These are phyloP conservation scores for Drosophila sordidula DNA, from an alignment of 2,888 invertebrate species.

Conservation along the genomic window DNA sequence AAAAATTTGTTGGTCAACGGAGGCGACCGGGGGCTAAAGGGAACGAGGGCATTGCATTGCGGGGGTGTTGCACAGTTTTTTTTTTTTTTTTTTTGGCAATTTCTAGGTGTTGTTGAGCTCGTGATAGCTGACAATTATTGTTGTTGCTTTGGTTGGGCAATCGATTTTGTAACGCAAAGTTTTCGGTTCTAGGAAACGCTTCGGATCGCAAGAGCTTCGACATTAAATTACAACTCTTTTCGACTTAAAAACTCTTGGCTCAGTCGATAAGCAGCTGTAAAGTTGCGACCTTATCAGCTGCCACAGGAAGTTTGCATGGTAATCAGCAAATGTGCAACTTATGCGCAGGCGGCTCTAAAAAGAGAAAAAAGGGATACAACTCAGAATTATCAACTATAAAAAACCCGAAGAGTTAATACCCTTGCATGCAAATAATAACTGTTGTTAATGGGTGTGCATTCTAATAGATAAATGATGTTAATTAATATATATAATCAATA, in stretches of 20 bases:
- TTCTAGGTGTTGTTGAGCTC: constrained; percentile 41
- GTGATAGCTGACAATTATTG: constrained; percentile 24
- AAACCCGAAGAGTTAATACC: neutral
- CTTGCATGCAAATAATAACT: neutral
- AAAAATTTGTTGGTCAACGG: constrained; percentile 13
- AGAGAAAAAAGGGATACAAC: neutral
- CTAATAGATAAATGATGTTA: too few species aligned
- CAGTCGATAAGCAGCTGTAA: constrained; percentile 51
- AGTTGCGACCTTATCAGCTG: constrained; percentile 40
- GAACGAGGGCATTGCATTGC: neutral
- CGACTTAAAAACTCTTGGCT: constrained; percentile 4
- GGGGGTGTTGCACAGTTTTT: constrained; percentile 19
- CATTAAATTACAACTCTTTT: constrained; percentile 22
- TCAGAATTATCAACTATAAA: neutral
- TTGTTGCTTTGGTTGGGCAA: constrained; percentile 46
- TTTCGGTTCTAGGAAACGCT: constrained; percentile 22
- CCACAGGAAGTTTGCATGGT: constrained; percentile 55
- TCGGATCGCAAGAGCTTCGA: constrained; percentile 2
- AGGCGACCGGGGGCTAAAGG: neutral
- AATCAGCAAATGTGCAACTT: constrained; percentile 34
- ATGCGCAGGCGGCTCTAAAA: neutral
- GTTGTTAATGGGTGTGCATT: neutral
- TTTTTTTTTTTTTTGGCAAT: too few species aligned
- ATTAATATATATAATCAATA: too few species aligned
- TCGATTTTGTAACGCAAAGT: constrained; percentile 52